Conservation (phyloP, 2,797 vertebrate genomes). For the Intellagama lesueurii region DNA sequence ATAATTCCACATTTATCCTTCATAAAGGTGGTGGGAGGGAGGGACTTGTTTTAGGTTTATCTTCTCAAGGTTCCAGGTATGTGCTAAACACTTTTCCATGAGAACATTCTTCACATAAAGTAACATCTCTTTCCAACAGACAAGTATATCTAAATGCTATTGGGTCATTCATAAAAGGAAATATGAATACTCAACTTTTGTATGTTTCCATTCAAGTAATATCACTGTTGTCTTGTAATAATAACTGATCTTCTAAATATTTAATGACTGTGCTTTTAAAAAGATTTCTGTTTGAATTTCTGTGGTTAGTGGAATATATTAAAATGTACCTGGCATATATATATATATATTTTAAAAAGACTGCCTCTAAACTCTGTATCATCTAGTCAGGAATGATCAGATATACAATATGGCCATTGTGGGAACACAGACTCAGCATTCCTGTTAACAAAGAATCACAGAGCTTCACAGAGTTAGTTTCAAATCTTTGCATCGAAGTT, state of each 20-base stretch:
- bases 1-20: slow-evolving; percentile 3
- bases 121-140: background rate
- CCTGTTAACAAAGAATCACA: slow-evolving; percentile 29
- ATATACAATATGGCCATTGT: slow-evolving; percentile 47
- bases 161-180: background rate
- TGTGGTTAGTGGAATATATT: slow-evolving; percentile 61
- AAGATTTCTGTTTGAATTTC: slow-evolving; percentile 55
- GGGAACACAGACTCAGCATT: slow-evolving; percentile 64
- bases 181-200: slow-evolving; percentile 1
- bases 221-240: background rate
- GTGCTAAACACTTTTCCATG: background rate
- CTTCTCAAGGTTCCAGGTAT: background rate
- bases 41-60: background rate
- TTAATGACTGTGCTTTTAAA: slow-evolving; percentile 54
- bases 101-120: slow-evolving; percentile 12
- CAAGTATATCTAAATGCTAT: background rate
- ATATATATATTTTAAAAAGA: slow-evolving; percentile 53
- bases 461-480: slow-evolving; percentile 49
- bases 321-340: slow-evolving; percentile 63
- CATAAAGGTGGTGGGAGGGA: background rate
- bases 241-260: background rate
- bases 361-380: slow-evolving; percentile 49
- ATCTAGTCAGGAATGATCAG: slow-evolving; percentile 52
- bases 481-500: slow-evolving; percentile 53
- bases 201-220: background rate